Percentiles rank a stretch among this genome's conserved stretches.
Evolutionary conservation across 2,797 vertebrate species (phyloP).

Genomic region (Poliocrania exsul): DNA sequence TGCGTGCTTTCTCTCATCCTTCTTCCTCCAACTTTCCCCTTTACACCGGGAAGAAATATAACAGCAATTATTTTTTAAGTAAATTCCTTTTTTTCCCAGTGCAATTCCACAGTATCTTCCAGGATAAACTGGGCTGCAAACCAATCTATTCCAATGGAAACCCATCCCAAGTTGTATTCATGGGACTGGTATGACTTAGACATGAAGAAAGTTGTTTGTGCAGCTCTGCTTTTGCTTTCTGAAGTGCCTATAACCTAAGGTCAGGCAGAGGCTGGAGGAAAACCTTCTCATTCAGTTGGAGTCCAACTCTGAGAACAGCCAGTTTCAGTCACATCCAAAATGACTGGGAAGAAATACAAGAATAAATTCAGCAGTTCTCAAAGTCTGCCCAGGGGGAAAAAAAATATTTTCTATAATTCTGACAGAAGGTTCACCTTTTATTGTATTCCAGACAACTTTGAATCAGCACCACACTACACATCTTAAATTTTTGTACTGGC

Average conservation of each 20-base stretch:
- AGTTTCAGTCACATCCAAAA: slow-evolving; percentile 46
- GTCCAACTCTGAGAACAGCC: slow-evolving; percentile 11
- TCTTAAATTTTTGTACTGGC: neutral
- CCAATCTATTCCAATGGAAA: neutral
- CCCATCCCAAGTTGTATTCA: neutral
- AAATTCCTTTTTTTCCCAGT: neutral
- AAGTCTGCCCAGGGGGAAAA: neutral
- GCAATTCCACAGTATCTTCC: neutral
- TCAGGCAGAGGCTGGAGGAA: slow-evolving; percentile 39
- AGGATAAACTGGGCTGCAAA: neutral
- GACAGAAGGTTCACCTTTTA: slow-evolving; percentile 44
- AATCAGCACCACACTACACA: neutral
- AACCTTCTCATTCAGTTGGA: slow-evolving; percentile 41
- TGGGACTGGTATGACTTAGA: neutral
- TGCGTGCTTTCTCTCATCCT: neutral
- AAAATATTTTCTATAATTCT: neutral
- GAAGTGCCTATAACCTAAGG: neutral
- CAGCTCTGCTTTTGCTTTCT: neutral
- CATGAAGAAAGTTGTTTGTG: neutral
- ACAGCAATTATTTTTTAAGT: slow-evolving; percentile 24
- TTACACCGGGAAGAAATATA: neutral
- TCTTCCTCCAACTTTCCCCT: neutral
- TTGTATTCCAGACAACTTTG: slow-evolving; percentile 11
- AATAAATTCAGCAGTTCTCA: neutral
- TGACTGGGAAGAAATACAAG: slow-evolving; percentile 3